These are phyloP conservation scores for Pogonocichla stellata DNA, from an alignment of 2,113 vertebrate genomes.

Conservation along the genomic window DNA sequence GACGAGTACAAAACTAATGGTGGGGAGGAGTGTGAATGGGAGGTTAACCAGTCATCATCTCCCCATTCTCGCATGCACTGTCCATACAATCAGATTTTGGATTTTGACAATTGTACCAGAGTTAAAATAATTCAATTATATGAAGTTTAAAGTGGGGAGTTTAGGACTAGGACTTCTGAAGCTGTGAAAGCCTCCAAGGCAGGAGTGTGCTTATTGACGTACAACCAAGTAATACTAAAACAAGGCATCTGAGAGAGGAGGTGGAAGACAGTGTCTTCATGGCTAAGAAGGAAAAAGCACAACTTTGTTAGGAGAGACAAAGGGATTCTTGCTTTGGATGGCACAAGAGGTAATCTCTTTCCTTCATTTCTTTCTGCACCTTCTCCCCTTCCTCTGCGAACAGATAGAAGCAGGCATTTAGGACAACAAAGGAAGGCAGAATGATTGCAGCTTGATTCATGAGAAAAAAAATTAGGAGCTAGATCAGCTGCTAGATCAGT, in stretches of 20 bases:
- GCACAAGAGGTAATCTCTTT: neutral
- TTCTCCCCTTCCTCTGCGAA: neutral
- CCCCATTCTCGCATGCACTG: neutral
- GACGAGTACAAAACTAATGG: neutral
- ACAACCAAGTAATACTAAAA: neutral
- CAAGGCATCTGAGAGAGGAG: neutral
- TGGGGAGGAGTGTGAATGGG: neutral
- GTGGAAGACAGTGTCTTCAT: neutral
- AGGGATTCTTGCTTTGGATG: neutral
- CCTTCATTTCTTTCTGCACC: neutral
- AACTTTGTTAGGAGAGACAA: neutral
- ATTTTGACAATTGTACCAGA: neutral
- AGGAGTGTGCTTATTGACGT: neutral
- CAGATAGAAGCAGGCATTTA: neutral
- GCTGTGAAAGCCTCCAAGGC: neutral
- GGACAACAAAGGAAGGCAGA: neutral
- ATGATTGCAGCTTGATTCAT: neutral
- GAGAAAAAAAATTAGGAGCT: neutral
- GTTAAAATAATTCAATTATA: neutral
- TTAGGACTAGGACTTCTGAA: neutral
- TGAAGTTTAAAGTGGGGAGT: neutral
- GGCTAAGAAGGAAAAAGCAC: neutral
- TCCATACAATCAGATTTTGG: neutral
- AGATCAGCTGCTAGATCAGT: neutral
- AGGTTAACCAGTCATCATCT: neutral